phyloP scores from a whole-genome alignment of 2,888 invertebrate species.

The Temnothorax unifasciatus region DNA sequence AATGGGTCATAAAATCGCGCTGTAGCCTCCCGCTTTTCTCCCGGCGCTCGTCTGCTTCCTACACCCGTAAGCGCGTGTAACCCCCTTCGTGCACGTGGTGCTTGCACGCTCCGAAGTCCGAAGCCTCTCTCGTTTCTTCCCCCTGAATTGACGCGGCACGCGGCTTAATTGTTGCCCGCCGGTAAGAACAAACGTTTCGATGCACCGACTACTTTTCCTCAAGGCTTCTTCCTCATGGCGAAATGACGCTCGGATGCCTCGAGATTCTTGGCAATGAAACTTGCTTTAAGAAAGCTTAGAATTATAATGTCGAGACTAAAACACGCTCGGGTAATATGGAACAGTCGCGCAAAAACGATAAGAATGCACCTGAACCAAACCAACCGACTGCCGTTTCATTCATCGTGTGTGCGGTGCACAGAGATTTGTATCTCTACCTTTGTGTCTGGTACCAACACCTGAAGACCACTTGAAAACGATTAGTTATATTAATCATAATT shows the following conservation, averaged over 20 bases:
- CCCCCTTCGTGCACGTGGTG: constrained; percentile 48
- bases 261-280: constrained; percentile 16
- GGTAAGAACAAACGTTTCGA: constrained; percentile 41
- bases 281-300: constrained; percentile 15
- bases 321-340: not conserved
- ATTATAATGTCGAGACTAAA: constrained; percentile 2
- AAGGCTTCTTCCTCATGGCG: constrained; percentile 8
- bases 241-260: constrained; percentile 1
- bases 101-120: constrained; percentile 4
- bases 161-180: constrained; percentile 50
- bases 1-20: constrained; percentile 75
- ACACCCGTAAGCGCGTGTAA: constrained; percentile 42
- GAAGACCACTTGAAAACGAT: not conserved
- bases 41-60: constrained; percentile 36
- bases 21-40: constrained; percentile 63
- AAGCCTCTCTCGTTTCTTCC: constrained; percentile 50
- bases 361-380: not conserved
- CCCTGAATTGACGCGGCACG: constrained; percentile 40
- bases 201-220: constrained; percentile 12
- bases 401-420: not conserved
- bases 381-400: not conserved
- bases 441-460: too few species aligned
- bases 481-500: not conserved
- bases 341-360: constrained; percentile 15
- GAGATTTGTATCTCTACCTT: not conserved